Percentiles rank a stretch among this genome's conserved stretches.
Conservation (phyloP, 2,113 vertebrate genomes). For the Thermophis baileyi region DNA sequence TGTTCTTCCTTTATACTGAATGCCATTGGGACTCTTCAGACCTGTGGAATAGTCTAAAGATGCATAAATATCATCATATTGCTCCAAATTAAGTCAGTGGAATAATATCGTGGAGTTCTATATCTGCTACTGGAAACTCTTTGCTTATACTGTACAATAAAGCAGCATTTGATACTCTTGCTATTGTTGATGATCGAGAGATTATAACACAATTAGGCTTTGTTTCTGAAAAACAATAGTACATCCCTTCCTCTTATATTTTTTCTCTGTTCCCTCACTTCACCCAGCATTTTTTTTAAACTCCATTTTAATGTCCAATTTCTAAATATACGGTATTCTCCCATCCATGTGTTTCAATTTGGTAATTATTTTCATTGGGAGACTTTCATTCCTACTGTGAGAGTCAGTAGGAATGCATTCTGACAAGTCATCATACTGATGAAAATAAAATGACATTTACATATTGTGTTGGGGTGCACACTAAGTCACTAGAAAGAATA, state of each 20-base stretch:
- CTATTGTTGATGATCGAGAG: background rate
- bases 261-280: background rate
- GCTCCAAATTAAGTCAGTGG: background rate
- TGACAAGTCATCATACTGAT: background rate
- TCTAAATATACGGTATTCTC: slow-evolving; percentile 16
- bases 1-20: background rate
- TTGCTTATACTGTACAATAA: background rate
- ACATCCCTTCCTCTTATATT: background rate
- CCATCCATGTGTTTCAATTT: background rate
- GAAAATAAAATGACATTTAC: background rate
- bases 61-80: background rate
- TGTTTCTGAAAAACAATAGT: background rate
- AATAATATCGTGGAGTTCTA: background rate
- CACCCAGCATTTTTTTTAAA: slow-evolving; percentile 1
- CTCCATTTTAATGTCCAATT: background rate
- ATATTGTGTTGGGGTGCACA: background rate
- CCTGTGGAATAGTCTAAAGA: background rate
- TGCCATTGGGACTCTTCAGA: background rate
- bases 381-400: background rate
- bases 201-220: background rate
- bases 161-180: background rate
- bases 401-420: background rate
- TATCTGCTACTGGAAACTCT: background rate
- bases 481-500: background rate
- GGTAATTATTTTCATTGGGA: slow-evolving; percentile 29